Base-by-base conservation (phyloP, 2,113 vertebrate species). In the Scopus umbretta region DNA sequence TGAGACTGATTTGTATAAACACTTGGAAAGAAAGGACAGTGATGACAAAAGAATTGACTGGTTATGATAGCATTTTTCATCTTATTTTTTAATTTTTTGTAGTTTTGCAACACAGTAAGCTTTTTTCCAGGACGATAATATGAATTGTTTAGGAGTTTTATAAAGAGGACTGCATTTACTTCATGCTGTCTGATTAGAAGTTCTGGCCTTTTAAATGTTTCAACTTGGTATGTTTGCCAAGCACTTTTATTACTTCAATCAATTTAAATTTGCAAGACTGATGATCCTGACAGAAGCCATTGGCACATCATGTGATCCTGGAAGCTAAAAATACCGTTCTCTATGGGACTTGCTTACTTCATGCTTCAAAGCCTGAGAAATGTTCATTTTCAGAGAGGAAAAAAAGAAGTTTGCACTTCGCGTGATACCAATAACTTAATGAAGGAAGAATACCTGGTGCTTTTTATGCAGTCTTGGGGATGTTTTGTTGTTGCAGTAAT, bases 181-280 rank as follows among this genome's bases (percentile, higher is more conserved):
- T 95, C 88, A 55, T 90, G 68, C 66, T 73, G 14, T 40, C 43
- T 90, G 68, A 92, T 94, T 75, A 96, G 84, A 92, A 93, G 90
- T 91, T 80, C 61, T 36, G 26, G 71, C 45, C 67, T 80, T 94
- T 93, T 80, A 43, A 88, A 38, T 10, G 5, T 94, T 96, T 92
- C 68, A 86, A 56, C 87, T 83, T 79, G 84, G 27, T 59, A 29
- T 93, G 66, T 94, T 97, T 96, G 93, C 93, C 93, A 96, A 95
- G 88, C 52, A 20, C 86, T 96, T 76, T 96, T 94, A 96, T 92
- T 97, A 87, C 83, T 97, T 97, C 91, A 94, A 75, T 98, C 96
- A 96, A 92, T 94, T 97, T 97, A 97, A 94, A 97, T 98, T 97
- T 98, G 90, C 88, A 96, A 98, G 92, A 95, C 92, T 90, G 96